These are phyloP conservation scores for Raphicerus campestris DNA, from an alignment of 2,113 vertebrate species.

Conservation along the genomic window DNA sequence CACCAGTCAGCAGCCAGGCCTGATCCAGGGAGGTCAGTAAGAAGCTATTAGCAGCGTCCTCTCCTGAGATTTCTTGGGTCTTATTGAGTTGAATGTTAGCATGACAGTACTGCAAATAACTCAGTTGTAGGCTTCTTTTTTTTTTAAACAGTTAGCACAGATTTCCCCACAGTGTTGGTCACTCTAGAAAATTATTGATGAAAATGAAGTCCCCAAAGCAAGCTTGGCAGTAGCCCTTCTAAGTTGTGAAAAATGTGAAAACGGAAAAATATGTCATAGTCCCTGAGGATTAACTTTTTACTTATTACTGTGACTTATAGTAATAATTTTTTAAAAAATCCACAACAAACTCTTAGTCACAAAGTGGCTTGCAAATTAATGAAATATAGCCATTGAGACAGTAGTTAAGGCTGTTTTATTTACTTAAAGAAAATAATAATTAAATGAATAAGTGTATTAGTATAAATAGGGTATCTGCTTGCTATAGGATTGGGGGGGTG, in stretches of 20 bases:
- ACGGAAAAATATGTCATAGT: slow-evolving; percentile 68
- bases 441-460: background rate
- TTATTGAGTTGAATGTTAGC: slow-evolving; percentile 87
- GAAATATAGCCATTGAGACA: background rate
- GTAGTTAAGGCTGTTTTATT: background rate
- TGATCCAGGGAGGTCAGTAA: slow-evolving; percentile 80
- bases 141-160: slow-evolving; percentile 82
- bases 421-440: slow-evolving; percentile 22
- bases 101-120: slow-evolving; percentile 87
- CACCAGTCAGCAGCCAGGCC: slow-evolving; percentile 76
- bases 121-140: slow-evolving; percentile 75
- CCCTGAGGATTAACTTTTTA: slow-evolving; percentile 36
- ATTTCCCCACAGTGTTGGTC: slow-evolving; percentile 88
- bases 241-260: slow-evolving; percentile 67
- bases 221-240: slow-evolving; percentile 73
- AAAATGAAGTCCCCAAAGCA: slow-evolving; percentile 82
- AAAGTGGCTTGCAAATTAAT: background rate
- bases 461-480: background rate
- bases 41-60: slow-evolving; percentile 85
- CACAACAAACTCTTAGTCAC: background rate
- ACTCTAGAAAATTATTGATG: slow-evolving; percentile 84
- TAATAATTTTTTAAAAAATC: slow-evolving; percentile 34
- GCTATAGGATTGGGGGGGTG: background rate
- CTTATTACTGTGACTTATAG: slow-evolving; percentile 54
- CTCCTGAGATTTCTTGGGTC: slow-evolving; percentile 84